Evolutionary conservation across 2,888 invertebrate species (phyloP), one percentile per base, ranked within the genome.

Genomic region (Chrysolina oricalcia): DNA sequence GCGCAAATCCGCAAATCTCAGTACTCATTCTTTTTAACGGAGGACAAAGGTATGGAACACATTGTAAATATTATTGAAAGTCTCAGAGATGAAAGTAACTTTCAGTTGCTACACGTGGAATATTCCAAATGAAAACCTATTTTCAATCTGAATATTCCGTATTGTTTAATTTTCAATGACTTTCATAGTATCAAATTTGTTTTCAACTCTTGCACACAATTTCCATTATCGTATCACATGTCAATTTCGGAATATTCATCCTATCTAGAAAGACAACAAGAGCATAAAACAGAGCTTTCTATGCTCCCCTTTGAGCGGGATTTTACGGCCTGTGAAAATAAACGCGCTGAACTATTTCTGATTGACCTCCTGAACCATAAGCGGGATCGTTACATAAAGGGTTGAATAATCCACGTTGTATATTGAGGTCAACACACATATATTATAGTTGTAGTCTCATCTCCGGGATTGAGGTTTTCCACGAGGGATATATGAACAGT

Each of bases 241-340:
- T 19, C 53, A 53, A 10, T 17, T 21, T 50, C 53, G 17, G 53
- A 53, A 53, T 53, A 53, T 53, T 53, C 19, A 53, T 53, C 19
- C 9, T 1, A 53, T 19, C 53, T 9, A 17, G 19, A 53, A 17
- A 53, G 59, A n/a, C 59, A 27, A 27, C 27, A 59, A 27, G 27
- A 59, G 23, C n/a, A 27, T 27, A 59, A 59, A 59, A 59, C 23
- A 23, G 21, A 23, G 59, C 5, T 56, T 56, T 23, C 10, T 56
- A 21, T 23, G 56, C 21, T 23, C 56, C 11, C 10, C n/a, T n/a
- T 56, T 56, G 23, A 11, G 23, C 21, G 4, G 59, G 23, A 15
- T 59, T 59, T 59, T 27, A 27, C 59, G 59, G 59, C 23, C 27
- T 59, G 27, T 59, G 59, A n/a, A 59, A 59, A 27, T 59, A 59